Base-by-base conservation (phyloP, 2,888 invertebrate genomes). In the Caenorhabditis sp. region DNA sequence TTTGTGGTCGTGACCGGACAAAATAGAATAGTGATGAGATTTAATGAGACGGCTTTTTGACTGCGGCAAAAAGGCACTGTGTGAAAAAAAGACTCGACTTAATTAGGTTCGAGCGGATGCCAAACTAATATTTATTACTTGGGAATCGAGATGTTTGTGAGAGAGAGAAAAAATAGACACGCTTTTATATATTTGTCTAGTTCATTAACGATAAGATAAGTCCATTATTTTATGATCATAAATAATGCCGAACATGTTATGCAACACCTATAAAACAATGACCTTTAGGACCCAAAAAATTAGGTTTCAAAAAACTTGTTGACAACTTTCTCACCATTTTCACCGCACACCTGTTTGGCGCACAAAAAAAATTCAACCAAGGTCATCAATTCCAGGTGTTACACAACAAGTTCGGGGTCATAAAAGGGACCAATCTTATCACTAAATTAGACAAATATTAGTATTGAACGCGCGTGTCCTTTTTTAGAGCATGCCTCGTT, bases 21-120 rank as follows among this genome's bases (percentile, higher is more conserved):
- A 62, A 68, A 55, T 59, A 17, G 49, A 26, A 24, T 50, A 58
- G 12, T 37, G 53, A 24, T 19, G 51, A 64, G 60, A 64, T 69
- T 69, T 69, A 69, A 69, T 69, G 69, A 69, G 69, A 69, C 26
- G 6, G 2, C 36, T 24, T 59, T 23, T 43, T 43, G 12, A 10
- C 43, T 31, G 10, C 5, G 10, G 31, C 4, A 31, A 31, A 31
- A 31, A 31, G 10, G 5, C 4, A 31, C 31, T 31, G 31, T 31
- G 31, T 31, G 31, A 31, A 31, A 31, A 31, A n/a, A n/a, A n/a
- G n/a, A n/a, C n/a, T n/a, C n/a, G 31, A 31, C 31, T 31, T 31
- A 31, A 31, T 31, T 31, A 31, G 31, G 31, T 31, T 31, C 31
- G 31, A 31, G 31, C 31, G 31, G 31, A 10, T 31, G 31, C 31